Base-by-base conservation (phyloP, 2,797 vertebrate genomes). In the Falco peregrinus region DNA sequence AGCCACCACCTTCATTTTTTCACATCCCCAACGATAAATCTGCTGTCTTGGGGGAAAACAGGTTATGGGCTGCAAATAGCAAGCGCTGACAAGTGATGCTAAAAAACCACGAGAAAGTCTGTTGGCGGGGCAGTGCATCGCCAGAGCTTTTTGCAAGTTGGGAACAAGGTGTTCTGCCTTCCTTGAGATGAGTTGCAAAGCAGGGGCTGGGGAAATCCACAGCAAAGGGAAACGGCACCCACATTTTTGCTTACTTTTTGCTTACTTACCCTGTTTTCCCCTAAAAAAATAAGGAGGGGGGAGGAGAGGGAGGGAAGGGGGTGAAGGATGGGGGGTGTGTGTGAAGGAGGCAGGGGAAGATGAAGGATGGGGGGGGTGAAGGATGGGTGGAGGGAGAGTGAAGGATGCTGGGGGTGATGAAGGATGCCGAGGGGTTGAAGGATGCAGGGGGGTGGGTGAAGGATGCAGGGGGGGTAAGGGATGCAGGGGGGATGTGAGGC, bases 61-160 rank as follows among this genome's bases (percentile, higher is more conserved):
- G 95, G 82, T 77, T 93, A 79, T 3, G 53, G 50, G 75, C 79
- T 85, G 63, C 84, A 95, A 91, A 93, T 85, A 93, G 90, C 79
- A 91, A 90, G 68, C 2, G 79, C 71, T 94, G 92, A 87, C 85
- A 87, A 82, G 90, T 1, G 4, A 45, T 25, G 81, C 81, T 87
- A 64, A 83, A 94, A 92, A 70, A 17, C 39, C 83, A 57, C 13
- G n/a, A 61, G 87, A 5, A 89, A 69, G 83, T 65, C 95, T 96
- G 90, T 77, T 91, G 4, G 7, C 5, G 4, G 87, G 91, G 84
- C n/a, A 79, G 56, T 11, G 56, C 11, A 11, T 57, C 2, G 1
- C 74, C 3, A 13, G 43, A 82, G 57, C 61, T 74, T 41, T 68
- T 12, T 11, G 57, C 50, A 12, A 73, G 54, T 1, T 45, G 71